A percentile compares a stretch with the other conserved stretches of the same genome.
These are phyloP conservation scores for Myotis pilosus DNA, from an alignment of 2,797 vertebrate genomes.

Conservation along the genomic window DNA sequence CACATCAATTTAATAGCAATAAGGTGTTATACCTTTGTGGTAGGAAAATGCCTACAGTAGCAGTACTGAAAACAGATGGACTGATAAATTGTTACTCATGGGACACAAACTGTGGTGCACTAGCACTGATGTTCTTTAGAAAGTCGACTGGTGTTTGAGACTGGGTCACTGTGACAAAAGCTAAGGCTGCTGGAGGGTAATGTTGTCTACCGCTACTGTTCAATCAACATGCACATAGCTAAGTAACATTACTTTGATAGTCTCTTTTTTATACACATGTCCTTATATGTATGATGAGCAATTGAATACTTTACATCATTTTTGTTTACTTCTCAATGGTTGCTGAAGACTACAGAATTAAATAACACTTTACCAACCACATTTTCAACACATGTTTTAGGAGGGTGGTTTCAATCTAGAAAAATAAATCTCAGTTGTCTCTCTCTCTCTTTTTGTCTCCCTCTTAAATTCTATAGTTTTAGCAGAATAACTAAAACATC, in stretches of 20 bases:
- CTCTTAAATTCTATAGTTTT: neutral
- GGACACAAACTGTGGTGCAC: neutral
- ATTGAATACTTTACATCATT: neutral
- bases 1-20: neutral
- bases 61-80: neutral
- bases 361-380: neutral
- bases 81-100: neutral
- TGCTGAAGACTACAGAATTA: neutral
- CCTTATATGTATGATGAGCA: neutral
- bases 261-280: neutral
- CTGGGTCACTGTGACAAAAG: neutral
- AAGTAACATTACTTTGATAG: neutral
- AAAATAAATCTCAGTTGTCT: neutral
- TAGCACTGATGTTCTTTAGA: neutral
- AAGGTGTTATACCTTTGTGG: neutral
- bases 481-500: neutral
- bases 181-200: neutral
- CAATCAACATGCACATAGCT: neutral
- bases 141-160: neutral
- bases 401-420: neutral
- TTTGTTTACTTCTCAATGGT: conserved; percentile 1
- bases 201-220: neutral
- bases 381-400: neutral
- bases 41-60: neutral
- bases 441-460: rapidly evolving